A percentile compares a stretch with the other conserved stretches of the same genome.
These are phyloP conservation scores for Eueides isabella DNA, from an alignment of 1,140 invertebrate genomes.

Conservation along the genomic window DNA sequence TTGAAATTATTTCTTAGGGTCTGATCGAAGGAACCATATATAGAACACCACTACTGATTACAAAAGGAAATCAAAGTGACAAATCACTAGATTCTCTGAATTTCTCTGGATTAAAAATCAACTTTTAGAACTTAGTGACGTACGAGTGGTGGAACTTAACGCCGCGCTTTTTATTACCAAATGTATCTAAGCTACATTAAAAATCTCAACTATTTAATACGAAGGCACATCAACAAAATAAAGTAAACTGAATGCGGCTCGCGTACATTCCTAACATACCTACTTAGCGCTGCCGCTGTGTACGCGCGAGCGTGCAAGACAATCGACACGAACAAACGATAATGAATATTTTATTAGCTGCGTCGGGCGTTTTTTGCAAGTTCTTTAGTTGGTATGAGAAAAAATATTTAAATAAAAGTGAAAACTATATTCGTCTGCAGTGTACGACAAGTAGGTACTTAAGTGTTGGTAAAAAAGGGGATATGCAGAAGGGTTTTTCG, in stretches of 20 bases:
- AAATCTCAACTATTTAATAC: background rate
- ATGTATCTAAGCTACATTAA: background rate
- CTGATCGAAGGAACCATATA: no score
- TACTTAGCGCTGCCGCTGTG: slow-evolving; percentile 19
- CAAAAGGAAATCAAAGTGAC: no score
- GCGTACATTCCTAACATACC: slow-evolving; percentile 27
- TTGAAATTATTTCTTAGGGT: no score
- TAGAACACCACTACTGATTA: no score
- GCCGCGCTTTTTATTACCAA: no score
- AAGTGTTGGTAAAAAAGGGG: background rate
- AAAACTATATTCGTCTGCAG: background rate
- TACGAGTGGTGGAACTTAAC: no score
- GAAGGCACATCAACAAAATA: background rate
- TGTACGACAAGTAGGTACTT: background rate
- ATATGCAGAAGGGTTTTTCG: no score
- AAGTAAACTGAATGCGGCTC: background rate
- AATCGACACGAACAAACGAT: slow-evolving; percentile 29
- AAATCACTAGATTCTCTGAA: no score
- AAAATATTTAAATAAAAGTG: background rate
- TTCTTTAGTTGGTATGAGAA: background rate
- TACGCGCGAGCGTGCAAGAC: slow-evolving; percentile 34
- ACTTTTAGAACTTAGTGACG: no score
- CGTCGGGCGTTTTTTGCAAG: background rate
- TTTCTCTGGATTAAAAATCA: no score
- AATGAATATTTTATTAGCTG: slow-evolving; percentile 36